Conservation (phyloP, 2,888 invertebrate genomes). For the Buathra laborator region DNA sequence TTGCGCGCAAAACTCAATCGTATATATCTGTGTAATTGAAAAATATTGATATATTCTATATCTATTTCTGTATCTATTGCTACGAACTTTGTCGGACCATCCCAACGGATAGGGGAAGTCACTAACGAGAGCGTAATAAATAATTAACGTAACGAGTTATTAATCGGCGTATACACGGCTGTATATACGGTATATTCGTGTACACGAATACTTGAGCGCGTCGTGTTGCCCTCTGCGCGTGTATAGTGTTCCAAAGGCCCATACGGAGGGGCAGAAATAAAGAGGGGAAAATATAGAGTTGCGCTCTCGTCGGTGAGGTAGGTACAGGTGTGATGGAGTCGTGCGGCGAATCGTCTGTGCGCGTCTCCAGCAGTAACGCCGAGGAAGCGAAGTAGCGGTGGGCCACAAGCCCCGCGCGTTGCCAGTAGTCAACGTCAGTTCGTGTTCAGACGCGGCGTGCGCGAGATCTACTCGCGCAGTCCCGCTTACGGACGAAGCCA, state of each 20-base stretch:
- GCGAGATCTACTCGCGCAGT: slow-evolving; percentile 41
- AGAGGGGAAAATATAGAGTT: slow-evolving; percentile 24
- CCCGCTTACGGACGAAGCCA: background rate
- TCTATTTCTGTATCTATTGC: background rate
- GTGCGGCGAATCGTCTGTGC: slow-evolving; percentile 34
- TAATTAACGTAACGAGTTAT: slow-evolving; percentile 56
- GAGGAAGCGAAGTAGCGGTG: slow-evolving; percentile 7
- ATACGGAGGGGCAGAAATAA: slow-evolving; percentile 11
- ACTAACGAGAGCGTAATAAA: slow-evolving; percentile 48
- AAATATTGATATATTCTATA: background rate
- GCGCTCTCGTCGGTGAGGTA: slow-evolving; percentile 46
- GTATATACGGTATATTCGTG: background rate
- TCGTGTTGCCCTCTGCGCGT: background rate
- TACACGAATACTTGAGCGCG: background rate
- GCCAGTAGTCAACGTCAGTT: slow-evolving; percentile 64
- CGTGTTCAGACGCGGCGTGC: slow-evolving; percentile 62
- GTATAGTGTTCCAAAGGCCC: slow-evolving; percentile 2
- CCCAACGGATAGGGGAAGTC: slow-evolving; percentile 15
- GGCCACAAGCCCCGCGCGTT: slow-evolving; percentile 25
- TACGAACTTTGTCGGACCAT: slow-evolving; percentile 13
- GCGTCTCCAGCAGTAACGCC: slow-evolving; percentile 31
- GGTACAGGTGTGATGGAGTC: slow-evolving; percentile 64
- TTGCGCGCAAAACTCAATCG: slow-evolving; percentile 10
- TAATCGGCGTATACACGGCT: slow-evolving; percentile 32
- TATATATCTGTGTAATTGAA: background rate